Base-by-base conservation (phyloP, 2,113 vertebrate species). In the Xenopus tropicalis region DNA sequence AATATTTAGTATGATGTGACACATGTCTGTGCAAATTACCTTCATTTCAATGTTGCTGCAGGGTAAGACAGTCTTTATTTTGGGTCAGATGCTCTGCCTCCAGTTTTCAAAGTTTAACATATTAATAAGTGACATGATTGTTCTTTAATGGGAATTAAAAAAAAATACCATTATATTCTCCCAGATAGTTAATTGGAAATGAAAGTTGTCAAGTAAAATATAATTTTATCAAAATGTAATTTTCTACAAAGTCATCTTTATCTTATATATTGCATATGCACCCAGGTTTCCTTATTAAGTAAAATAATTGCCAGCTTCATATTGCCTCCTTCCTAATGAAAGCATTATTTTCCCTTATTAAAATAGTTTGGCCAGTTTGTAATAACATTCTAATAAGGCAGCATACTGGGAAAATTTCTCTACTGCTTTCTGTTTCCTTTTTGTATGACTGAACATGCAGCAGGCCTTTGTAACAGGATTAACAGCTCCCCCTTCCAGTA, bases 261-360 rank as follows among this genome's bases (percentile, higher is more conserved):
- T 63, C n/a, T 23, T 46, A 48, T 67, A 29, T 46, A 59, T 21
- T 9, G 17, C 43, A 43, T 73, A 66, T 74, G 59, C 66, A 59
- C 65, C 56, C 23, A 74, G 17, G 63, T 74, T 42, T 74, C 17
- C 52, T 66, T 74, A 74, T 74, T 74, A 66, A 20, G 54, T n/a
- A 66, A 66, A 66, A 59, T 66, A 74, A 74, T 74, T 66, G 42
- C 71, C 22, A 21, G 7, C 51, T 72, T 19, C 37, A 17, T 25
- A 23, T 20, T 20, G 51, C 63, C 57, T 73, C 48, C 20, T 66
- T 23, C 22, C 42, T 66, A 74, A 74, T 74, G 62, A 66, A 74
- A 74, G 57, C 63, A 66, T 73, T 37, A 24, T 66, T 74, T 61
- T 19, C 37, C 59, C 24, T 74, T 66, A 66, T 58, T 59, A 66